phyloP scores from a whole-genome alignment of 2,797 vertebrate species.

The Lindbergichthys nudifrons region DNA sequence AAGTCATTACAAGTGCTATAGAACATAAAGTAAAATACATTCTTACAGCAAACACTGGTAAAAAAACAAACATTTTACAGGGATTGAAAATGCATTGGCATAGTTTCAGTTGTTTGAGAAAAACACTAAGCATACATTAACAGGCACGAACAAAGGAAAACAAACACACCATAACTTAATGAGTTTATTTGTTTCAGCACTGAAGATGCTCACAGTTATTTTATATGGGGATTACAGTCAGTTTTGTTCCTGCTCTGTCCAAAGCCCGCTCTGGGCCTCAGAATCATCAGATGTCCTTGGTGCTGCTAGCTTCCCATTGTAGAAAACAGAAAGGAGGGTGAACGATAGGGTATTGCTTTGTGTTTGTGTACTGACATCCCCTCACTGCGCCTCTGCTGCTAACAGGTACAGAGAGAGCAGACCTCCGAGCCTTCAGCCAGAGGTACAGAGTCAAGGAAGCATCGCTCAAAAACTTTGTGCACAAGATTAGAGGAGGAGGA shows the following conservation, averaged over 20 bases:
- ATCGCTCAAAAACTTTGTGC: conserved; percentile 85
- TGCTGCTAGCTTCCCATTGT: conserved; percentile 83
- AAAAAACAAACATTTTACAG: too few relatives aligned
- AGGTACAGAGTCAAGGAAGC: conserved; percentile 89
- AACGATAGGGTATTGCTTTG: conserved; percentile 95
- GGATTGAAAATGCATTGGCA: too few relatives aligned
- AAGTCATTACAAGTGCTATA: conserved; percentile 7
- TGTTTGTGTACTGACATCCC: conserved; percentile 83
- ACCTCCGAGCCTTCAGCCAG: conserved; percentile 68
- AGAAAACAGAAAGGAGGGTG: conserved; percentile 91
- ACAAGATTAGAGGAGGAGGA: conserved; percentile 76
- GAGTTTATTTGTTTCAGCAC: conserved; percentile 97
- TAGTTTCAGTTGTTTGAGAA: too few relatives aligned
- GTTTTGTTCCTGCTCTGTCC: conserved; percentile 90
- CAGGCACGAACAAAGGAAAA: conserved; percentile 56
- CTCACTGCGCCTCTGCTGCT: conserved; percentile 69
- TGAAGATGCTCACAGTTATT: conserved; percentile 96
- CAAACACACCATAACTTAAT: conserved; percentile 86
- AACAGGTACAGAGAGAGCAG: conserved; percentile 57
- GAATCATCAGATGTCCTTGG: conserved; percentile 68
- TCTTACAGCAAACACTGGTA: background rate
- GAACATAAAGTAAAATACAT: background rate
- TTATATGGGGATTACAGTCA: conserved; percentile 92
- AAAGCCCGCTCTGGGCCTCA: conserved; percentile 58
- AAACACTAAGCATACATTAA: conserved; percentile 32